A percentile compares a stretch with the other conserved stretches of the same genome.
These are phyloP conservation scores for Zaprionus inermis DNA, from an alignment of 1,140 invertebrate species.

Conservation along the genomic window DNA sequence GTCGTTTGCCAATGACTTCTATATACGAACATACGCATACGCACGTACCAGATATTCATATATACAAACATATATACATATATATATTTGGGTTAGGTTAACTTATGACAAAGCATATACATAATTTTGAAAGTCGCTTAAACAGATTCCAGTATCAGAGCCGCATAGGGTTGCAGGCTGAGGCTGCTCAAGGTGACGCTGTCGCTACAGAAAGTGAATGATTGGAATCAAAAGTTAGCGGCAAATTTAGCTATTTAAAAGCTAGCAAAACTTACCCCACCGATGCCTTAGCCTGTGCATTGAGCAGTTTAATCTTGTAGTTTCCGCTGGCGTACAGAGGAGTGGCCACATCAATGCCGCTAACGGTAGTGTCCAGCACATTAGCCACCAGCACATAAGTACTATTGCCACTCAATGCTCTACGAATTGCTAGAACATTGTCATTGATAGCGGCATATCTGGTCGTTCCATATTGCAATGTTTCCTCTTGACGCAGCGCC, in stretches of 20 bases:
- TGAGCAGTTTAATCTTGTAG: constrained; percentile 60
- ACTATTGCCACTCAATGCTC: constrained; percentile 45
- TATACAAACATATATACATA: constrained; percentile 19
- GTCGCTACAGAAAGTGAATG: constrained; percentile 25
- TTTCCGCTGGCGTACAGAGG: constrained; percentile 42
- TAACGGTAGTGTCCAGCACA: constrained; percentile 50
- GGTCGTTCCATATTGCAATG: constrained; percentile 83
- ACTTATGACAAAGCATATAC: constrained; percentile 62
- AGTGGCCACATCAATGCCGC: constrained; percentile 49
- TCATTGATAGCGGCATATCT: constrained; percentile 60
- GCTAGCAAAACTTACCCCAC: constrained; percentile 54
- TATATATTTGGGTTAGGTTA: constrained; percentile 29
- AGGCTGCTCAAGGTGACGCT: constrained; percentile 53
- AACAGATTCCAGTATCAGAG: constrained; percentile 66
- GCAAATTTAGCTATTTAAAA: constrained; percentile 14
- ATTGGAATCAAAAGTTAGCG: background rate
- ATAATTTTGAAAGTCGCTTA: constrained; percentile 39
- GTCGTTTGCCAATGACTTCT: constrained; percentile 47
- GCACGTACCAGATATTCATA: background rate
- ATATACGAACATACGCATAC: background rate
- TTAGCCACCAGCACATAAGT: constrained; percentile 67
- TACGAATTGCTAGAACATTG: constrained; percentile 65
- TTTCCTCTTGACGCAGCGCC: constrained; percentile 56
- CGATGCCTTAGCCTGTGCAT: constrained; percentile 46
- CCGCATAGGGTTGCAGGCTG: constrained; percentile 59